A percentile compares a stretch with the other conserved stretches of the same genome.
Conservation (phyloP, 2,797 vertebrate genomes). For the Eremophila alpestris region DNA sequence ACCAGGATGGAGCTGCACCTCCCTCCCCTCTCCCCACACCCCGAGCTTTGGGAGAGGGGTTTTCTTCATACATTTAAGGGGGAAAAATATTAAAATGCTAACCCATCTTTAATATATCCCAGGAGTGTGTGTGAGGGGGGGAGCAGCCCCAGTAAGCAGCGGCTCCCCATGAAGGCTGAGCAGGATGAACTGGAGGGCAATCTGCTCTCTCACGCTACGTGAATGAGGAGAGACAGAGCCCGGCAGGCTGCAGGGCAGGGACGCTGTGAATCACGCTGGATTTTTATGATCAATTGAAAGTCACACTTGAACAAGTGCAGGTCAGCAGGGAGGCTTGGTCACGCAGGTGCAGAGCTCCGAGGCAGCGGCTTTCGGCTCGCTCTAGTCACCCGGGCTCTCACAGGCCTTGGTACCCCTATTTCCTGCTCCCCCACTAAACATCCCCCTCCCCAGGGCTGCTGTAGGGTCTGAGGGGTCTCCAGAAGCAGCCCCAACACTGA, state of each 20-base stretch:
- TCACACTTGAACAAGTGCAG: constrained; percentile 28
- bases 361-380: background rate
- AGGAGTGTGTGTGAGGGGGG: background rate
- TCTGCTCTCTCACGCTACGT: constrained; percentile 16
- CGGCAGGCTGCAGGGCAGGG: constrained; percentile 34
- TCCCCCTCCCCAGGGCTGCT: background rate
- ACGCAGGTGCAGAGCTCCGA: background rate
- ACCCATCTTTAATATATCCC: background rate
- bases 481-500: background rate
- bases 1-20: constrained; percentile 1
- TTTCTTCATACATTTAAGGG: background rate
- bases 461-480: background rate
- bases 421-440: background rate
- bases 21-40: background rate
- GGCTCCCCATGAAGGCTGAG: background rate
- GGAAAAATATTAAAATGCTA: background rate
- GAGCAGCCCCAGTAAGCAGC: background rate
- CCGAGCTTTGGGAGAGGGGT: background rate
- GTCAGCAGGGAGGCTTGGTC: background rate
- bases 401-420: background rate
- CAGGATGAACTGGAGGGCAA: constrained; percentile 37
- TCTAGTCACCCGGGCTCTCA: fast-evolving
- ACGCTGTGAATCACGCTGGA: background rate
- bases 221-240: background rate
- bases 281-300: constrained; percentile 52